A percentile compares a stretch with the other conserved stretches of the same genome.
Conservation (phyloP, 2,113 vertebrate genomes). For the Ardeotis arabs region DNA sequence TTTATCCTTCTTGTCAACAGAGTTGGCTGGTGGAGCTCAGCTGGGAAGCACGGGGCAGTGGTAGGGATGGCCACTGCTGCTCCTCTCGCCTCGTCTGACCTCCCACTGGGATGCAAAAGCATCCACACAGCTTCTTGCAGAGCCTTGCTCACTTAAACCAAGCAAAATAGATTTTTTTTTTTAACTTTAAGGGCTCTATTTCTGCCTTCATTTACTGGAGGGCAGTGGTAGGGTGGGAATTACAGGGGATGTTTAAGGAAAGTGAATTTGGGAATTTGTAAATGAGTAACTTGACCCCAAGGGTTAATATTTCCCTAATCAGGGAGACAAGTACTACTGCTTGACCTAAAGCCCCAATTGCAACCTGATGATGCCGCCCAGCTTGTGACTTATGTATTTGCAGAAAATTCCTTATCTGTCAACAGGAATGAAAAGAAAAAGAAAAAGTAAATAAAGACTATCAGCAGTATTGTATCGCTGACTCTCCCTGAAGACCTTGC, state of each 20-base stretch:
- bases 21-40: neutral
- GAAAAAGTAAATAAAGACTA: conserved; percentile 5
- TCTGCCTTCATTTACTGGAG: neutral
- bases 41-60: neutral
- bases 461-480: neutral
- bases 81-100: rapidly evolving
- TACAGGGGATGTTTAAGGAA: neutral
- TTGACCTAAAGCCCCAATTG: neutral
- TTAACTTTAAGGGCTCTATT: neutral
- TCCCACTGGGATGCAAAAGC: neutral
- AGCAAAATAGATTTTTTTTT: neutral
- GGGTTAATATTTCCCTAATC: conserved; percentile 5
- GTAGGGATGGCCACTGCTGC: neutral
- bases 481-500: conserved; percentile 1
- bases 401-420: neutral
- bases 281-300: neutral
- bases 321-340: neutral
- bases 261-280: neutral
- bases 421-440: neutral
- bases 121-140: neutral
- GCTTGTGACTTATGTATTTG: neutral
- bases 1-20: neutral
- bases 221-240: neutral
- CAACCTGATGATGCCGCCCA: neutral
- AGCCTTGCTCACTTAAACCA: neutral